phyloP scores from a whole-genome alignment of 2,797 vertebrate genomes.

The Pantherophis alleghaniensis region DNA sequence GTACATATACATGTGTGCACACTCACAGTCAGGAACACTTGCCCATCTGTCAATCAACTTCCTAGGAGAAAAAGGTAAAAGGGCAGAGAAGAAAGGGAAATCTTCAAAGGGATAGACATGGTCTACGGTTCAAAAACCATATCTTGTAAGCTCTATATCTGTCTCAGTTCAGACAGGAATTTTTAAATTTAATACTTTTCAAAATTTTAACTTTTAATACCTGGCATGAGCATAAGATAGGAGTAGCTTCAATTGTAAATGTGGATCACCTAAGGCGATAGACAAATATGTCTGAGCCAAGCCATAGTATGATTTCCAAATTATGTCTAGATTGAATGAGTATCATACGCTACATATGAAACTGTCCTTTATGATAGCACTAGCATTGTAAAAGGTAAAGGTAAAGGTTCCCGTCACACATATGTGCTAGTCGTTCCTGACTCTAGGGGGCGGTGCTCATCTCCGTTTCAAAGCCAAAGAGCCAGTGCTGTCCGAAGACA shows the following conservation, averaged over 20 bases:
- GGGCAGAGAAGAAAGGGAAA: neutral
- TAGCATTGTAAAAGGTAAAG: too few relatives aligned
- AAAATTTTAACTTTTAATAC: neutral
- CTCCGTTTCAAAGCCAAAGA: too few relatives aligned
- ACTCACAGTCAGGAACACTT: neutral
- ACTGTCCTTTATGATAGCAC: neutral
- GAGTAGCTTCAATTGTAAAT: neutral
- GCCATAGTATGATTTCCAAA: neutral
- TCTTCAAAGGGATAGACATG: neutral
- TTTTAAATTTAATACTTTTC: neutral
- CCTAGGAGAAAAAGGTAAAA: neutral
- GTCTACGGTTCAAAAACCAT: neutral
- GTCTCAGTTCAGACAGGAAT: neutral
- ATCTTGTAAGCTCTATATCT: neutral
- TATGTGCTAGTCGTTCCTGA: too few relatives aligned
- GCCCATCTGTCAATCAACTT: neutral
- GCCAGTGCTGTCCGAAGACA: too few relatives aligned
- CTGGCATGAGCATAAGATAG: neutral
- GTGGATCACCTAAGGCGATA: neutral
- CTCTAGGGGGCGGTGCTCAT: too few relatives aligned
- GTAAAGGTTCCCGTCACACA: too few relatives aligned
- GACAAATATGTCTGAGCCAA: neutral
- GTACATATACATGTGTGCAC: neutral
- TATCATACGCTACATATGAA: neutral
- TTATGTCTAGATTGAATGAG: neutral